phyloP scores from a whole-genome alignment of 1,140 invertebrate genomes.

The Colletes gigas region DNA sequence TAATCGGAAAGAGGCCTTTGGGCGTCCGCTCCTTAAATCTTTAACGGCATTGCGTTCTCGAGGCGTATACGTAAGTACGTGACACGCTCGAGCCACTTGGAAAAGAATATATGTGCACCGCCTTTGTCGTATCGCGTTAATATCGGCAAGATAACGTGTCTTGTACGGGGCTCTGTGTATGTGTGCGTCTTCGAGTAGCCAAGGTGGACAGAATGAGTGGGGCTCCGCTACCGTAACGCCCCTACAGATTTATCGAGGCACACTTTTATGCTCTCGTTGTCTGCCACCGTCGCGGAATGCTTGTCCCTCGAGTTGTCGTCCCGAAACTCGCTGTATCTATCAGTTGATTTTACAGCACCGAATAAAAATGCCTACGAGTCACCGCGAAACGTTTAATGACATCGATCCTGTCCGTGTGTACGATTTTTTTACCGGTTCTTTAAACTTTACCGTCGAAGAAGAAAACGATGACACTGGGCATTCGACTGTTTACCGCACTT shows the following conservation, averaged over 20 bases:
- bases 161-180: neutral
- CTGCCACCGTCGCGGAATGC: neutral
- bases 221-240: conserved; percentile 33
- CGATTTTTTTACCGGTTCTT: neutral
- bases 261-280: conserved; percentile 35
- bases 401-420: neutral
- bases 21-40: conserved; percentile 50
- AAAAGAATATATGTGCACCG: conserved; percentile 43
- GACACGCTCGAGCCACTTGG: conserved; percentile 13
- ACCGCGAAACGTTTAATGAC: neutral
- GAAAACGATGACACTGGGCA: neutral
- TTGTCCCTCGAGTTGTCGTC: too few relatives aligned
- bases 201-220: conserved; percentile 10
- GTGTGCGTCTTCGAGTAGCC: neutral
- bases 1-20: conserved; percentile 41
- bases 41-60: conserved; percentile 30
- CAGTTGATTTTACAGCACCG: neutral
- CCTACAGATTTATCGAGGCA: conserved; percentile 38
- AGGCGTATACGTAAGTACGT: neutral
- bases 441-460: neutral
- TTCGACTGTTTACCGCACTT: neutral
- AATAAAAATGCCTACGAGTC: conserved; percentile 12
- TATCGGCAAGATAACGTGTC: conserved; percentile 35
- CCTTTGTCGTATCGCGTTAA: conserved; percentile 37
- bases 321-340: neutral